These are phyloP conservation scores for Caenorhabditis japonica DNA, from an alignment of 2,888 invertebrate species.

Conservation along the genomic window DNA sequence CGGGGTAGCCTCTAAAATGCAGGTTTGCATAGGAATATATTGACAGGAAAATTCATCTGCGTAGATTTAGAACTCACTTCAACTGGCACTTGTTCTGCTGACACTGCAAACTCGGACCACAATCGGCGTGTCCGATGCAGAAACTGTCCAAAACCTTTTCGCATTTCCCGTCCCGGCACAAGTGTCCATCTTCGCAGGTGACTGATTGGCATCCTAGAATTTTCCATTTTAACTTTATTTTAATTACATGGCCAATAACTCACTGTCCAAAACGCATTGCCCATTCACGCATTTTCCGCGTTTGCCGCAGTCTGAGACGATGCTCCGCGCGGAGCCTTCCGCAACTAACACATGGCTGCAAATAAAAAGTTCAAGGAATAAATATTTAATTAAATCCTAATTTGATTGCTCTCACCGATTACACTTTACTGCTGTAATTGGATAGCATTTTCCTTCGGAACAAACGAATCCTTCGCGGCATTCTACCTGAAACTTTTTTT, in stretches of 20 bases:
- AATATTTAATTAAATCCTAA: too few relatives aligned
- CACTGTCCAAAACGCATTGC: constrained; percentile 68
- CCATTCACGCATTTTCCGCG: constrained; percentile 73
- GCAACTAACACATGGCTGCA: constrained; percentile 62
- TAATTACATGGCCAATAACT: constrained; percentile 17
- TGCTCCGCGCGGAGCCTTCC: constrained; percentile 65
- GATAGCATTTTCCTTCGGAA: constrained; percentile 67
- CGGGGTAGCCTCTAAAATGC: too few relatives aligned
- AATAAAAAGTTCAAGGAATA: not conserved
- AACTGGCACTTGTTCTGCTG: constrained; percentile 63
- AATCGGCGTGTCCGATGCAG: constrained; percentile 72
- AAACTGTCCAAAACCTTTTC: constrained; percentile 62
- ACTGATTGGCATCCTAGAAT: constrained; percentile 66
- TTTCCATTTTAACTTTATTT: not conserved
- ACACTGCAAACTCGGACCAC: constrained; percentile 67
- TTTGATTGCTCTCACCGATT: constrained; percentile 57
- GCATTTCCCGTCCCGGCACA: constrained; percentile 72
- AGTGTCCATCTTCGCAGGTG: constrained; percentile 64
- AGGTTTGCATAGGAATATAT: too few relatives aligned
- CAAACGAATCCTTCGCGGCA: constrained; percentile 62
- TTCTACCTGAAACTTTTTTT: constrained; percentile 51
- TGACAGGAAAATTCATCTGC: too few relatives aligned
- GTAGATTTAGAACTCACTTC: too few relatives aligned
- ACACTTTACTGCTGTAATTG: constrained; percentile 67
- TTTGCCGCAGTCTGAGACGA: constrained; percentile 69